Conservation (phyloP, 1,140 invertebrate species). For the Neotoxoptera formosana region DNA sequence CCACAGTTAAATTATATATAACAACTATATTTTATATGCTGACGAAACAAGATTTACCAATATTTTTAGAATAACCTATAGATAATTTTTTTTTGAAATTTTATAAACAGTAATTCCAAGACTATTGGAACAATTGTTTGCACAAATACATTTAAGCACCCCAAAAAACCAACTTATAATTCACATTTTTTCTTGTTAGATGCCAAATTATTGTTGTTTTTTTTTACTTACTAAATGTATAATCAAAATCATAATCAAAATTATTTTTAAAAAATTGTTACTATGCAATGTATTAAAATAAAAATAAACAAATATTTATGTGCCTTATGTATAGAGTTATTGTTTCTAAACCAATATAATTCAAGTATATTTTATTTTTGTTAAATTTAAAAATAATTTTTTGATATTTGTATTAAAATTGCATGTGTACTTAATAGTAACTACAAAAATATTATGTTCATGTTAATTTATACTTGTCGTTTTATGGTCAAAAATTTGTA, state of each 20-base stretch:
- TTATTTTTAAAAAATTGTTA: background rate
- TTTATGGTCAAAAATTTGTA: background rate
- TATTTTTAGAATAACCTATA: background rate
- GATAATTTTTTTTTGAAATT: too few relatives aligned
- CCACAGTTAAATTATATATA: background rate
- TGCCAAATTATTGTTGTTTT: background rate
- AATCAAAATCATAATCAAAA: conserved; percentile 48
- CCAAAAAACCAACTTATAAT: background rate
- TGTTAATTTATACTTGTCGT: background rate
- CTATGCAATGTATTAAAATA: background rate
- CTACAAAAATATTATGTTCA: background rate
- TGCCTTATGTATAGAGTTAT: background rate
- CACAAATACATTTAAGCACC: background rate
- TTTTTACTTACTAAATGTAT: background rate
- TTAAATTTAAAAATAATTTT: background rate
- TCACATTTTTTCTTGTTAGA: background rate
- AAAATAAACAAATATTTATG: background rate
- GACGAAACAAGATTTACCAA: background rate
- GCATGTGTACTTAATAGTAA: background rate
- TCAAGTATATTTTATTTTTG: background rate
- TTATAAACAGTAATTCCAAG: background rate
- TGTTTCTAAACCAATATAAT: background rate
- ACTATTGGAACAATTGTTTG: background rate
- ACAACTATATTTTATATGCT: too few relatives aligned
- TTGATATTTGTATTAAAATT: background rate